Evolutionary conservation across 2,797 vertebrate species (phyloP), one percentile per base, ranked within the genome.

Genomic region (Adrianichthys oophorus): DNA sequence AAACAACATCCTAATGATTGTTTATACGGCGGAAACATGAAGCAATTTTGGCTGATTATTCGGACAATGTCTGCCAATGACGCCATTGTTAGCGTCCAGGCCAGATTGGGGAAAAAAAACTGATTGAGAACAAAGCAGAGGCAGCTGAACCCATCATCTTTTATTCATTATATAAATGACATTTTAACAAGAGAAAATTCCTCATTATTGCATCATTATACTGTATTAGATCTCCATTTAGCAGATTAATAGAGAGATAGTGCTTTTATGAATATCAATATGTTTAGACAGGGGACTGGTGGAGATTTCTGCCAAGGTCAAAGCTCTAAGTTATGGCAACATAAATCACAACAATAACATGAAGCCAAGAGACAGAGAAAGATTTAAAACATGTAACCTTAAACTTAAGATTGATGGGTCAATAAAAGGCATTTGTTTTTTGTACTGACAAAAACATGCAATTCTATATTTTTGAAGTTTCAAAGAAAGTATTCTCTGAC

Each of bases 1-100:
- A 91, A 92, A 93, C 92, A 95, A 95, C 94, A 94, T 92, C 94
- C 94, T 91, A 89, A 89, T 90, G 90, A 88, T 87, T 91, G 88
- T 91, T 90, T 90, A 89, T 85, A 85, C 78, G 72, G 79, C 82
- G 84, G 85, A 87, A 90, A 85, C 86, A 87, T 84, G 80, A 87
- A 85, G 87, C 84, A 82, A 88, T 86, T 91, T 88, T 79, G 84
- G 84, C 79, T 87, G 87, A 87, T 89, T 88, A 88, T 86, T 47
- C 65, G 76, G 82, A 86, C 85, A 88, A 87, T 86, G 83, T 88
- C 80, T 85, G 85, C 84, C 89, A 88, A 78, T 89, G 81, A 88
- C 68, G 79, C 85, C 72, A 87, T 86, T 90, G 86, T 89, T 86
- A 85, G 81, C 80, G 78, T 83, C 85, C 84, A 81, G 87, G 82